phyloP scores from a whole-genome alignment of 2,797 vertebrate genomes.

The Sebastes miniatus region DNA sequence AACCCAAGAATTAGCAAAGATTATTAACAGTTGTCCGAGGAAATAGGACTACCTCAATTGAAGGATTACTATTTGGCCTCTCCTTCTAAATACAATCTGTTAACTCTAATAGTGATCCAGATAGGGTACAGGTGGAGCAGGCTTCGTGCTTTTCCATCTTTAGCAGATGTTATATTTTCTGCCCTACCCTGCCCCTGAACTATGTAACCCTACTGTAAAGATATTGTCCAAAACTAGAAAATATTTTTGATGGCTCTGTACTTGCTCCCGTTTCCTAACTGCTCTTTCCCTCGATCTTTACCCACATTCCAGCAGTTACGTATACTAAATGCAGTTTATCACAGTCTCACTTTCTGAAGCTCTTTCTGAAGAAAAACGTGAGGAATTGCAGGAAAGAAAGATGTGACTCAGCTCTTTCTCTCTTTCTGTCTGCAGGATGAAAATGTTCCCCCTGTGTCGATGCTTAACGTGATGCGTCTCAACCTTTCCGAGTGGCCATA shows the following conservation, averaged over 20 bases:
- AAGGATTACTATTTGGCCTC: neutral
- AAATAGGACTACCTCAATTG: neutral
- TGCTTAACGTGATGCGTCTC: slow-evolving; percentile 87
- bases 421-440: slow-evolving; percentile 76
- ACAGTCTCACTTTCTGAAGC: neutral
- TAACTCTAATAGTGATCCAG: neutral
- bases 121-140: neutral
- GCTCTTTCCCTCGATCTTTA: neutral
- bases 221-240: neutral
- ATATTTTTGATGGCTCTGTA: neutral
- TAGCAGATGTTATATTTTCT: neutral
- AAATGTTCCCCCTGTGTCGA: slow-evolving; percentile 82
- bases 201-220: neutral
- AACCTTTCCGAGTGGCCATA: slow-evolving; percentile 91
- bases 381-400: neutral
- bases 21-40: neutral
- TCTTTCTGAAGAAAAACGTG: neutral
- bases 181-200: neutral
- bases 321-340: too few species aligned
- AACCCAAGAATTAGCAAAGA: neutral
- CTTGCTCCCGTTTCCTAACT: neutral
- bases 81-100: neutral
- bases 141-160: neutral
- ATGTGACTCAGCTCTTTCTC: slow-evolving; percentile 8
- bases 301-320: neutral